phyloP scores from a whole-genome alignment of 2,797 vertebrate genomes.

The Valencia hispanica region DNA sequence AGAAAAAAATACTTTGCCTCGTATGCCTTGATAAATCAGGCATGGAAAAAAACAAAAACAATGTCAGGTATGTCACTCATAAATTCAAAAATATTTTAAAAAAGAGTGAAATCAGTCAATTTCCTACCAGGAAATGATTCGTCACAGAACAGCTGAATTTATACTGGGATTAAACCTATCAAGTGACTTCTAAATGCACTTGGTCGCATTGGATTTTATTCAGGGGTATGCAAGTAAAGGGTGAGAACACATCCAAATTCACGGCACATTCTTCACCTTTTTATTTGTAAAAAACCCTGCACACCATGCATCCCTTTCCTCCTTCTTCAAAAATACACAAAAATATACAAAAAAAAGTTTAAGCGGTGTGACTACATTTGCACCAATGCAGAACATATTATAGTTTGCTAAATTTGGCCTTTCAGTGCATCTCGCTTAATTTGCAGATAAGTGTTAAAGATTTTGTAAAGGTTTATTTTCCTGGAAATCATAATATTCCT shows the following conservation, averaged over 20 bases:
- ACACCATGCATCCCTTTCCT: neutral
- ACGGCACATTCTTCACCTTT: neutral
- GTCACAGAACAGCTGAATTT: too few relatives aligned
- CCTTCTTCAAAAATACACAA: neutral
- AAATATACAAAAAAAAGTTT: too few relatives aligned
- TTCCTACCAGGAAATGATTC: too few relatives aligned
- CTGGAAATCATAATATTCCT: neutral
- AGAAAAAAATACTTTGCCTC: neutral
- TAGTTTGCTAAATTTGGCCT: constrained; percentile 24
- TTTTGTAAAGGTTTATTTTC: constrained; percentile 15
- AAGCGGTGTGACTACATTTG: constrained; percentile 5
- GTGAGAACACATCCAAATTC: neutral
- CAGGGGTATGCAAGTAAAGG: neutral
- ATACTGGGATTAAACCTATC: neutral
- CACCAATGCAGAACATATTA: constrained; percentile 4
- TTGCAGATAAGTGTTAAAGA: neutral
- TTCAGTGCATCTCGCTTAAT: constrained; percentile 13
- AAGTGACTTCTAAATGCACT: neutral
- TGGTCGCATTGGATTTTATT: neutral
- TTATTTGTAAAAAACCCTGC: too few relatives aligned
- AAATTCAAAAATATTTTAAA: too few relatives aligned
- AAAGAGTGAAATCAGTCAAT: too few relatives aligned
- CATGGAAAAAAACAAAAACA: neutral
- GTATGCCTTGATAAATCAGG: neutral
- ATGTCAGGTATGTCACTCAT: neutral